A percentile compares a stretch with the other conserved stretches of the same genome.
Conservation (phyloP, 2,113 vertebrate species). For the Mesoclemmys tuberculata region DNA sequence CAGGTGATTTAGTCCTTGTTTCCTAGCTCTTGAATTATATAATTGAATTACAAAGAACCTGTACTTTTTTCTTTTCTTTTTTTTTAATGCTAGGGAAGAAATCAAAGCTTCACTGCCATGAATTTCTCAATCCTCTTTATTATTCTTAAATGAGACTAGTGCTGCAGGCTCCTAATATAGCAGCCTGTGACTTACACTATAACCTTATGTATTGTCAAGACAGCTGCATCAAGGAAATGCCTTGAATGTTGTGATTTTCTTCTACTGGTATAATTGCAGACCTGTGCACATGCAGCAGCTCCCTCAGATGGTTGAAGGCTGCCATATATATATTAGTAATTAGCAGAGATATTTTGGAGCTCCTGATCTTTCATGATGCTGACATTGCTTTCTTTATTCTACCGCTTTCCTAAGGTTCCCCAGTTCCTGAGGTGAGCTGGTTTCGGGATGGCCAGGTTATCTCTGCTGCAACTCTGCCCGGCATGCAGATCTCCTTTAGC, state of each 20-base stretch:
- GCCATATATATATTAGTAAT: fast-evolving
- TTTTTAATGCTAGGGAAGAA: background rate
- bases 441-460: slow-evolving; percentile 99
- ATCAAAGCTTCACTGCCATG: fast-evolving
- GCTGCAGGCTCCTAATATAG: background rate
- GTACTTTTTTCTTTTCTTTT: background rate
- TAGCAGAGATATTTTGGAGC: background rate
- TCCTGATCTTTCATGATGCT: background rate
- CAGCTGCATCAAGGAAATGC: background rate
- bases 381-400: background rate
- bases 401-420: slow-evolving; percentile 83
- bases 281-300: background rate
- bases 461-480: slow-evolving; percentile 91
- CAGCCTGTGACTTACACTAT: background rate
- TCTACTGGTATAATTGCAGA: fast-evolving
- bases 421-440: slow-evolving; percentile 99
- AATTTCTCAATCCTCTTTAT: background rate
- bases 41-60: background rate
- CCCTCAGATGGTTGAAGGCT: background rate
- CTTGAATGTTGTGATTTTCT: background rate
- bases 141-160: background rate
- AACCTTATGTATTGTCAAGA: background rate
- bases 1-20: background rate
- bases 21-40: background rate
- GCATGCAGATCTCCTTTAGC: slow-evolving; percentile 98